Evolutionary conservation across 2,797 vertebrate species (phyloP), one percentile per base, ranked within the genome.

Genomic region (Hirundo rustica): DNA sequence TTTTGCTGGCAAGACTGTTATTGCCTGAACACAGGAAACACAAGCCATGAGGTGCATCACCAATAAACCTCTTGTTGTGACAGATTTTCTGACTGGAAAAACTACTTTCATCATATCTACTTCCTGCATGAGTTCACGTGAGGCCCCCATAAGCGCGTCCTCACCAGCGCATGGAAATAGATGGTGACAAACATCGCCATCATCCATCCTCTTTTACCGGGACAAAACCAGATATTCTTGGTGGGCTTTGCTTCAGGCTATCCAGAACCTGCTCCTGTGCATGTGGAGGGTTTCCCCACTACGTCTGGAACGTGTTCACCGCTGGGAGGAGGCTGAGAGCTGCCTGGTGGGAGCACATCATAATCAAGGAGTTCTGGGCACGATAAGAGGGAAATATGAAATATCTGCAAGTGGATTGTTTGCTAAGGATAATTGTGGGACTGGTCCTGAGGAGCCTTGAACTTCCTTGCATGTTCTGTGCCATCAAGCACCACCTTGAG

Each of bases 11-110:
- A 54, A 65, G 89, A 36, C 50, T 89, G 61, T 65, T 94, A 65
- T 17, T 94, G 86, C 75, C 84, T 71, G 68, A 94, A 76, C 81
- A 77, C 67, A 73, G 65, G 64, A 92, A 94, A 68, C 34, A 36
- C 34, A 57, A 73, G 50, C 50, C 70, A 84, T 40, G 70, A 88
- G 83, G 20, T 18, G 17, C 51, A 62, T 62, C 76, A 78, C 73
- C 75, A 77, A 32, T 55, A 83, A 77, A 68, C 36, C 50, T 85
- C 87, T 91, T 73, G 51, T 86, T 91, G 58, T 91, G 92, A 81
- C 67, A 82, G 36, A 36, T 89, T 91, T 91, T 81, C 55, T 21
- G 32, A 57, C 77, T 76, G 62, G 70, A 78, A 88, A 83, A 92
- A 58, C 0, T 6, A 8, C 60, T 92, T 95, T 73, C 21, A 81